phyloP scores from a whole-genome alignment of 2,797 vertebrate species.

The Gallinago solitaria region DNA sequence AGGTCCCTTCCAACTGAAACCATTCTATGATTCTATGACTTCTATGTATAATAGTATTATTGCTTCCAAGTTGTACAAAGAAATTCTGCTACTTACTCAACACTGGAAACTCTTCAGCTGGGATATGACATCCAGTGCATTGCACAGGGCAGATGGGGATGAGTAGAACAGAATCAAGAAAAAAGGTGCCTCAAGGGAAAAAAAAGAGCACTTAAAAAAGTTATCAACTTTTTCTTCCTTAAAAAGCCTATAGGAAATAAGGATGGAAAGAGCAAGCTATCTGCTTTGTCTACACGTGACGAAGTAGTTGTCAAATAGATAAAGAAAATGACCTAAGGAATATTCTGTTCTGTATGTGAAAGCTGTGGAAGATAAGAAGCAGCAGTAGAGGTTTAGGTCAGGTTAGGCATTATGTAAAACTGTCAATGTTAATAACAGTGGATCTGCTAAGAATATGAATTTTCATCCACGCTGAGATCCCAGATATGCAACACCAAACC shows the following conservation, averaged over 20 bases:
- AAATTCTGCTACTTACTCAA: background rate
- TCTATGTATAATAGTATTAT: background rate
- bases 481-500: accelerated
- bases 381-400: background rate
- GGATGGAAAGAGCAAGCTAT: background rate
- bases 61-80: background rate
- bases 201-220: background rate
- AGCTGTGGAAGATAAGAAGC: background rate
- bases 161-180: background rate
- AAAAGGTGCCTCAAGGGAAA: background rate
- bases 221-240: background rate
- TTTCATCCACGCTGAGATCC: accelerated
- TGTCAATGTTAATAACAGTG: background rate
- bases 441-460: background rate
- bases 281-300: background rate
- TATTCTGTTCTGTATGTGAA: background rate
- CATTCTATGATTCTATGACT: background rate
- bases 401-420: background rate
- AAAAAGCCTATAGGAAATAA: background rate
- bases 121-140: background rate
- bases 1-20: background rate
- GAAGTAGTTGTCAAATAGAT: background rate
- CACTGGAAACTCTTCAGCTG: background rate
- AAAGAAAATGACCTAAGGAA: background rate
- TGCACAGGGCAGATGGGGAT: background rate